Percentiles rank a stretch among this genome's conserved stretches.
These are phyloP conservation scores for Montipora sp. DNA, from an alignment of 64 coral and sea anemone species.

Conservation along the genomic window DNA sequence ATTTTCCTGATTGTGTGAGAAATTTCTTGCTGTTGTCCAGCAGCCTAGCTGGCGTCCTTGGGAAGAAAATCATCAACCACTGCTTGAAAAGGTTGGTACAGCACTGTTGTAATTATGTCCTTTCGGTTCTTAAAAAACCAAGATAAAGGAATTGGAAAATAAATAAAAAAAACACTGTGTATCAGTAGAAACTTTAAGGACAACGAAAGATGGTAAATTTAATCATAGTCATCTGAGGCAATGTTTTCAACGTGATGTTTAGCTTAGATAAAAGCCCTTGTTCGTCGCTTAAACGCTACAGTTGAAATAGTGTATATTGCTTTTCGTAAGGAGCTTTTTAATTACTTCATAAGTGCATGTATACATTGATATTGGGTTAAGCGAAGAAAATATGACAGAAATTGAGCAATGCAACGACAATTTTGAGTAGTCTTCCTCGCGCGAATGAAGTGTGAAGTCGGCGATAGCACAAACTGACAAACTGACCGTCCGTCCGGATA, in stretches of 20 bases:
- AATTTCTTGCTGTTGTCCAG: neutral
- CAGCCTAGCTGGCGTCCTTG: neutral
- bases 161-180: neutral
- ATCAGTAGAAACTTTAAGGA: neutral
- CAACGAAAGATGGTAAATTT: conserved; percentile 3
- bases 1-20: conserved; percentile 31
- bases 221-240: conserved; percentile 8
- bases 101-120: neutral
- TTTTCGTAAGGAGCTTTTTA: conserved; percentile 25
- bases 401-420: neutral
- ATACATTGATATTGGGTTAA: conserved; percentile 35
- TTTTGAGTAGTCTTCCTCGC: neutral
- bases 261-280: conserved; percentile 30
- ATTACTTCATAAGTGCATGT: conserved; percentile 16
- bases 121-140: neutral
- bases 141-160: neutral
- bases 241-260: conserved; percentile 45
- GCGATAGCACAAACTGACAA: conserved; percentile 15
- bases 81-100: conserved; percentile 7
- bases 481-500: conserved; percentile 28
- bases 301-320: conserved; percentile 17
- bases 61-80: conserved; percentile 4
- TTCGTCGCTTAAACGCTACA: conserved; percentile 21
- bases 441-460: neutral
- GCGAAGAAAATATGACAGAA: conserved; percentile 4